Base-by-base conservation (phyloP, 2,113 vertebrate species). In the Lampris incognitus region DNA sequence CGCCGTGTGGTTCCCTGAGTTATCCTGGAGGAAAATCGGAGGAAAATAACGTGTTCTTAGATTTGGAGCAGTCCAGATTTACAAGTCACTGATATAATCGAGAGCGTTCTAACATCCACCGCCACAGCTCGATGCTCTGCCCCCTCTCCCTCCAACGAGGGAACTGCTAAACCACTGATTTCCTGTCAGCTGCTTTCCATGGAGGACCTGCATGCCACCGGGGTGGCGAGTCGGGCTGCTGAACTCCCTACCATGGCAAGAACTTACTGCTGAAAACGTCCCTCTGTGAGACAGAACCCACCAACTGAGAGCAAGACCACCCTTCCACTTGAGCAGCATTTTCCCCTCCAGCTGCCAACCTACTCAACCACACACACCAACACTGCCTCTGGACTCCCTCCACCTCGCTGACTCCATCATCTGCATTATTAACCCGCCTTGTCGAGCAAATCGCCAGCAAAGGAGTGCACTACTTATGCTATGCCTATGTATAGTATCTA, bases 61-160 rank as follows among this genome's bases (percentile, higher is more conserved):
- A 46, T 7, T 46, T 4, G 44, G 44, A 7, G 4, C 44, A 46
- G 44, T 79, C 72, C 70, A 54, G 55, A 67, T 80, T 85, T 49
- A 72, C 70, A 62, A 82, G 86, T 90, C 89, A 90, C 24, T 24
- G 24, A 24, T 24, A 73, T 81, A 81, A 85, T 78, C 81, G 65
- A 86, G 81, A 90, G 81, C 82, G 58, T 86, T 74, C 83, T 73
- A 52, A 71, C 83, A 78, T 80, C 85, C 87, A 91, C 83, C 81
- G 83, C 90, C 89, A 89, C 66, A 64, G 79, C 79, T 81, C 77
- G 10, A 73, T 89, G 81, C 76, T 69, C 56, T 59, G 63, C 79
- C 74, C 74, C 62, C 52, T 38, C 65, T 60, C n/a, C 55, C 82
- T 70, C 64, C 11, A 66, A 76, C 24, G 24, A 24, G 24, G 74